A percentile compares a stretch with the other conserved stretches of the same genome.
phyloP scores from a whole-genome alignment of 1,140 invertebrate species.

The Chironomus striatipennis region DNA sequence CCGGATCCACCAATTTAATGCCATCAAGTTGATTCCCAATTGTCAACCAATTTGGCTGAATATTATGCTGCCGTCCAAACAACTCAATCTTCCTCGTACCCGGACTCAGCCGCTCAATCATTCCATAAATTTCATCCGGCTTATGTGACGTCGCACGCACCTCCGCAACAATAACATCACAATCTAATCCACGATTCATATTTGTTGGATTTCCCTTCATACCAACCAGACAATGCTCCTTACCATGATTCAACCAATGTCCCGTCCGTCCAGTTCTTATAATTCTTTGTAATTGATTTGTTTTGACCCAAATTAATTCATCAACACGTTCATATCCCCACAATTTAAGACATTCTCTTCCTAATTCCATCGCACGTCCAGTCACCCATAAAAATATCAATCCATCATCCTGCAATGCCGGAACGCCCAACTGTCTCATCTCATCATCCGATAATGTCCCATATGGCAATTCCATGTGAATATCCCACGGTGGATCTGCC shows the following conservation, averaged over 20 bases:
- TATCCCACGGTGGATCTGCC: constrained; percentile 87
- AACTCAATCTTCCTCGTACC: constrained; percentile 96
- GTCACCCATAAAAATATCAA: constrained; percentile 97
- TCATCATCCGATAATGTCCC: constrained; percentile 99
- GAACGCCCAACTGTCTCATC: constrained; percentile 89
- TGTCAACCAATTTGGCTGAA: constrained; percentile 97
- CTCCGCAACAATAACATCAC: constrained; percentile 97
- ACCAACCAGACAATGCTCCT: constrained; percentile 95
- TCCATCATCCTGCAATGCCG: constrained; percentile 87
- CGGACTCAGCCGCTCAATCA: constrained; percentile 75
- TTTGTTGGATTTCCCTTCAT: constrained; percentile 91
- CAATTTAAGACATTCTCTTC: constrained; percentile 81
- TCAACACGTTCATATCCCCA: constrained; percentile 96
- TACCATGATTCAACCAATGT: constrained; percentile 98
- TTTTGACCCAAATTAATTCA: constrained; percentile 98
- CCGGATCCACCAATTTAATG: constrained; percentile 84
- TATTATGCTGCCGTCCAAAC: constrained; percentile 94
- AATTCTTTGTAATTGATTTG: constrained; percentile 94
- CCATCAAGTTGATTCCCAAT: constrained; percentile 92
- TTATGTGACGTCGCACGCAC: constrained; percentile 96
- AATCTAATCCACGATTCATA: constrained; percentile 89
- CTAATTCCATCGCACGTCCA: constrained; percentile 94
- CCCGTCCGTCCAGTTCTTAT: constrained; percentile 93
- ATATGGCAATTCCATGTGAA: constrained; percentile 72
- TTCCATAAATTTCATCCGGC: constrained; percentile 96